These are phyloP conservation scores for Leptogaster cylindrica DNA, from an alignment of 2,888 invertebrate species.

Conservation along the genomic window DNA sequence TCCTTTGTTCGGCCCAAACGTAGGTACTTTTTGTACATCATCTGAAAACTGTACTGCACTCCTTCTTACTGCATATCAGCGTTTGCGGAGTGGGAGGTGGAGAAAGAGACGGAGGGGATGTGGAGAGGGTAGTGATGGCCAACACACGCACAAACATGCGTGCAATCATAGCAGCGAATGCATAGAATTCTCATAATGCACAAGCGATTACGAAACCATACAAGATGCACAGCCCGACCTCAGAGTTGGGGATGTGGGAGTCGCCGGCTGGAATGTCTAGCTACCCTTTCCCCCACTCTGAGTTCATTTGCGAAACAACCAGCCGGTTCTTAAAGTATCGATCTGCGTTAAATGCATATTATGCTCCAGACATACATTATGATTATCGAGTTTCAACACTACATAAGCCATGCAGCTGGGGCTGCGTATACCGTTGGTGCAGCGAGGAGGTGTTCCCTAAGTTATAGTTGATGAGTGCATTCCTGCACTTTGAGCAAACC, in stretches of 20 bases:
- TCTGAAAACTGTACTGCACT: constrained; percentile 23
- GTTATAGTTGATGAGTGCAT: constrained; percentile 36
- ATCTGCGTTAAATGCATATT: constrained; percentile 40
- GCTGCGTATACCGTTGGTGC: neutral
- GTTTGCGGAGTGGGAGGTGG: neutral
- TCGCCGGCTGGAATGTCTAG: constrained; percentile 1
- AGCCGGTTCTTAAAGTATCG: constrained; percentile 41
- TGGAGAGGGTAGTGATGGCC: no score
- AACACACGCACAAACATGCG: constrained; percentile 30
- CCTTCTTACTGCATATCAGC: neutral
- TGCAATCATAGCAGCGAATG: neutral
- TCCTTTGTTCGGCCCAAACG: constrained; percentile 29
- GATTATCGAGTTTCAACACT: constrained; percentile 41
- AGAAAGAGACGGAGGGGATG: no score
- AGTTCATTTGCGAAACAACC: constrained; percentile 29
- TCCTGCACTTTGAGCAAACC: constrained; percentile 35
- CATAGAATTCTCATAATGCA: constrained; percentile 37
- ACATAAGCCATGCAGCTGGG: constrained; percentile 14
- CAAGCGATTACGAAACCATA: constrained; percentile 37
- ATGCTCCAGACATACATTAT: constrained; percentile 40
- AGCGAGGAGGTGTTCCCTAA: neutral
- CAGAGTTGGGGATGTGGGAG: constrained; percentile 2
- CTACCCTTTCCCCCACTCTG: neutral
- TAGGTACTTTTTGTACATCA: constrained; percentile 37
- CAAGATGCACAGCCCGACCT: constrained; percentile 3